Evolutionary conservation across 2,113 vertebrate genomes (phyloP).

Genomic region (Crotalus helleri): DNA sequence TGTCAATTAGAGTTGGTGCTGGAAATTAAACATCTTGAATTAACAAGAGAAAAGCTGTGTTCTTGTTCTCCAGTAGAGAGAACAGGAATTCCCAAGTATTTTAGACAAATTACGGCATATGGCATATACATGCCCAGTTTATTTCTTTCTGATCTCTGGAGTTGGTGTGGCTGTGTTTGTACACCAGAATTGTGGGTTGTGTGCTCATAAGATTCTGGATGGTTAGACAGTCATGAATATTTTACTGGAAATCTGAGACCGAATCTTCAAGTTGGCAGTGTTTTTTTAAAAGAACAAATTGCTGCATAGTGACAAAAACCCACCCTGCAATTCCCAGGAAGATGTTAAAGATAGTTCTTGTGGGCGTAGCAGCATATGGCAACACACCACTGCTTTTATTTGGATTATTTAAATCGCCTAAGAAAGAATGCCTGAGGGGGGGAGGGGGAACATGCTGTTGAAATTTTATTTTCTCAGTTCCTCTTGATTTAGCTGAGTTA

Average conservation of each 20-base stretch:
- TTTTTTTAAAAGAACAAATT: slow-evolving; percentile 33
- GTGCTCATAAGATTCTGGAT: not conserved
- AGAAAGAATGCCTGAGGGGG: slow-evolving; percentile 14
- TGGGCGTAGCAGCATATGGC: slow-evolving; percentile 62
- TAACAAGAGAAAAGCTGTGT: not conserved
- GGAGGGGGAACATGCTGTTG: not conserved
- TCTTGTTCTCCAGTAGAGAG: not conserved
- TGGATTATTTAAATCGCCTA: slow-evolving; percentile 38
- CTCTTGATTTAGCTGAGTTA: not conserved
- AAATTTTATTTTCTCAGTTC: not conserved
- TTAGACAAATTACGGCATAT: not conserved
- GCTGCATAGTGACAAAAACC: slow-evolving; percentile 35
- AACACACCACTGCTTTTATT: slow-evolving; percentile 28
- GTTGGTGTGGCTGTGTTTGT: not conserved
- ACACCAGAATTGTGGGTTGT: not conserved
- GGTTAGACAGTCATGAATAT: not conserved
- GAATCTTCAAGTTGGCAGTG: not conserved
- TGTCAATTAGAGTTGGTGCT: not conserved
- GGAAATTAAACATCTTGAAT: not conserved
- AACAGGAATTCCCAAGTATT: not conserved
- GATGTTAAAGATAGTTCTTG: slow-evolving; percentile 62
- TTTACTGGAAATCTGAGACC: not conserved
- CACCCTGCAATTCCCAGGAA: slow-evolving; percentile 44
- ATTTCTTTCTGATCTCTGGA: not conserved
- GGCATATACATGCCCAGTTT: not conserved